A percentile compares a stretch with the other conserved stretches of the same genome.
Conservation (phyloP, 2,797 vertebrate species). For the Crocidura indochinensis region DNA sequence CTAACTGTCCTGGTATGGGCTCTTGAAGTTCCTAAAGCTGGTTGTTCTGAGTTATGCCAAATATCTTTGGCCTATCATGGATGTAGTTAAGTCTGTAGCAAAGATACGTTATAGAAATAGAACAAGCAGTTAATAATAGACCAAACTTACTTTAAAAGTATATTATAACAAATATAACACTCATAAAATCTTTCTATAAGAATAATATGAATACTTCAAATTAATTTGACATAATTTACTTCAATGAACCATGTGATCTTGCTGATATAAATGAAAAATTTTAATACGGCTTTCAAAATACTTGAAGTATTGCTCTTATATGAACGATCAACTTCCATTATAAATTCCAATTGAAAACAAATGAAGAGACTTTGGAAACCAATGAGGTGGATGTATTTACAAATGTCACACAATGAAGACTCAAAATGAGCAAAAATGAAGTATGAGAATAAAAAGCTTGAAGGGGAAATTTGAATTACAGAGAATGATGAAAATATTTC, state of each 20-base stretch:
- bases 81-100: too few relatives aligned
- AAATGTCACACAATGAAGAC: slow-evolving; percentile 48
- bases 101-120: too few relatives aligned
- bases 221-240: slow-evolving; percentile 25
- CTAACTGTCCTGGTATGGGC: too few relatives aligned
- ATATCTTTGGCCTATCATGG: too few relatives aligned
- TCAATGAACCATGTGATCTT: not conserved
- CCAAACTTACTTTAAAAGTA: too few relatives aligned
- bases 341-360: slow-evolving; percentile 40
- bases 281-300: slow-evolving; percentile 50
- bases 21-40: too few relatives aligned
- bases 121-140: too few relatives aligned
- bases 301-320: slow-evolving; percentile 16
- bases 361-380: slow-evolving; percentile 61
- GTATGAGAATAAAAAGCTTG: slow-evolving; percentile 32
- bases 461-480: slow-evolving; percentile 63
- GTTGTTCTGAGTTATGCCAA: too few relatives aligned
- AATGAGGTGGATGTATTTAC: slow-evolving; percentile 68
- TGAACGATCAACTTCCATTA: slow-evolving; percentile 19
- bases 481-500: slow-evolving; percentile 61
- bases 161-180: not conserved
- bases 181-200: not conserved
- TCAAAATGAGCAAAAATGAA: slow-evolving; percentile 65
- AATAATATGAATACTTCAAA: not conserved
- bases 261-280: slow-evolving; percentile 49